Conservation (phyloP, 2,113 vertebrate species). For the Ceyx margarethae region DNA sequence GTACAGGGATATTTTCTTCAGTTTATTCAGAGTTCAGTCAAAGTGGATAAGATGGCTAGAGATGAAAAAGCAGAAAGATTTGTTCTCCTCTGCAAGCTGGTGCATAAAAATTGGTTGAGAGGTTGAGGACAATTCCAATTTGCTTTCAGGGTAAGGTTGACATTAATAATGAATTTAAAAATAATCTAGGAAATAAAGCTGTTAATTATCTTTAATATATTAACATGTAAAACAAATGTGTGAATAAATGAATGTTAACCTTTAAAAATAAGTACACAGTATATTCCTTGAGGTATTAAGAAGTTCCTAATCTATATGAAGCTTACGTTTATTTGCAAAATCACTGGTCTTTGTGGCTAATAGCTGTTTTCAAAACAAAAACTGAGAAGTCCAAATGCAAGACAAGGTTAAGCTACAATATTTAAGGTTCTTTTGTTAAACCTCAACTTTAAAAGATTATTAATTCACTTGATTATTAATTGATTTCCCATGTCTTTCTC, state of each 20-base stretch:
- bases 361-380: background rate
- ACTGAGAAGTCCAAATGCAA: background rate
- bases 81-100: background rate
- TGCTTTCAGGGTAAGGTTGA: background rate
- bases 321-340: background rate
- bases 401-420: background rate
- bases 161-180: conserved; percentile 18
- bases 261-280: background rate
- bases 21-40: background rate
- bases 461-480: background rate
- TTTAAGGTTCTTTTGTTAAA: background rate
- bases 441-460: background rate
- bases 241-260: conserved; percentile 32
- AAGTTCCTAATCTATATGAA: background rate
- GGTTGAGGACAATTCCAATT: background rate
- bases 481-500: background rate
- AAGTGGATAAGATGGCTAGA: background rate
- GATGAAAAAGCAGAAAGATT: background rate
- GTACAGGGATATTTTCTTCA: background rate
- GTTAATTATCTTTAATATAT: conserved; percentile 38
- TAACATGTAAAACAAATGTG: conserved; percentile 29
- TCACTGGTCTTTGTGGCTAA: background rate
- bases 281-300: conserved; percentile 6
- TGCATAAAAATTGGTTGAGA: conserved; percentile 10
- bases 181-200: conserved; percentile 16